Evolutionary conservation across 2,797 vertebrate genomes (phyloP).

Genomic region (Eupleurogrammus muticus): DNA sequence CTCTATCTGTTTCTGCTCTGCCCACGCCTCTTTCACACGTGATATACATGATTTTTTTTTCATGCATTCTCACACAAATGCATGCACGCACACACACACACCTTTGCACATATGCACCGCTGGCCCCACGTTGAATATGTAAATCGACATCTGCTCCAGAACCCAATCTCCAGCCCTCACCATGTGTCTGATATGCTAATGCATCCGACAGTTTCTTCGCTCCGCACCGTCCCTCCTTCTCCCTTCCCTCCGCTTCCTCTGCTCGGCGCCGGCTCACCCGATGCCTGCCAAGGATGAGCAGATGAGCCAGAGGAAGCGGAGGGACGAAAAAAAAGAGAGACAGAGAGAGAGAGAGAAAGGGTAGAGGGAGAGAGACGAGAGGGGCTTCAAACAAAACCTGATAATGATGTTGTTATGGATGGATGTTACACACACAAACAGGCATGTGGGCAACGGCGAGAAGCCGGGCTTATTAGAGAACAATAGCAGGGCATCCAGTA

Average conservation of each 20-base stretch:
- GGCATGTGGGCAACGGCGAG: slow-evolving; percentile 70
- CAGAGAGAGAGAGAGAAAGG: slow-evolving; percentile 34
- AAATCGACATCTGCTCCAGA: slow-evolving; percentile 87
- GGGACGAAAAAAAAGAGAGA: slow-evolving; percentile 40
- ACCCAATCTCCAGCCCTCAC: slow-evolving; percentile 81
- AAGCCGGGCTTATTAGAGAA: slow-evolving; percentile 79
- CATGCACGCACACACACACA: slow-evolving; percentile 35
- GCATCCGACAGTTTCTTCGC: slow-evolving; percentile 70
- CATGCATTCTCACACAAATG: slow-evolving; percentile 37
- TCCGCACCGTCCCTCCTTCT: slow-evolving; percentile 68
- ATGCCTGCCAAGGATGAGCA: slow-evolving; percentile 77
- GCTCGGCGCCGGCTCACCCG: slow-evolving; percentile 38
- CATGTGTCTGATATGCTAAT: slow-evolving; percentile 87
- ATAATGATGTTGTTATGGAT: slow-evolving; percentile 85
- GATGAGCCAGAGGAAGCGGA: slow-evolving; percentile 69
- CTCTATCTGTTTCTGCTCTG: slow-evolving; percentile 49
- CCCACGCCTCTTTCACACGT: slow-evolving; percentile 57
- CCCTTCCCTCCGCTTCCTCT: slow-evolving; percentile 64
- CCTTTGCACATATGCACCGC: slow-evolving; percentile 69
- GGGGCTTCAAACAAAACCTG: slow-evolving; percentile 78
- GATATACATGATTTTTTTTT: slow-evolving; percentile 49
- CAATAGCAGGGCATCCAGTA: slow-evolving; percentile 70
- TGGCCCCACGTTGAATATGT: slow-evolving; percentile 83
- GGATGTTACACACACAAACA: slow-evolving; percentile 78
- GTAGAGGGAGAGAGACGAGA: slow-evolving; percentile 41